phyloP scores from a whole-genome alignment of 2,797 vertebrate genomes.

The Rachycentron canadum region DNA sequence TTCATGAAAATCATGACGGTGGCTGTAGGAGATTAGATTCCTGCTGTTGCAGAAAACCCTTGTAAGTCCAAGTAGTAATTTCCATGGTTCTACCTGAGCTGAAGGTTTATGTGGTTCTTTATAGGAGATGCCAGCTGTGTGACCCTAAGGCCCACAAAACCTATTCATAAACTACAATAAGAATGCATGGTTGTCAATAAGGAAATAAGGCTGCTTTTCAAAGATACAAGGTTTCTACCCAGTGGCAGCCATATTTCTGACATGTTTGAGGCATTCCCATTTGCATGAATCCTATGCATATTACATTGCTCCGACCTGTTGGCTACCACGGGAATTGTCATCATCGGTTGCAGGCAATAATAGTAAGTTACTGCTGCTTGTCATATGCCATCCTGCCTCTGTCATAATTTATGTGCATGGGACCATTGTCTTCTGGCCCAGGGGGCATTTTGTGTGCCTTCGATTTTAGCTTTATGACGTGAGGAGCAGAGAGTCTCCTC shows the following conservation, averaged over 20 bases:
- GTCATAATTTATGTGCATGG: conserved; percentile 75
- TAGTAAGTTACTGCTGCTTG: conserved; percentile 80
- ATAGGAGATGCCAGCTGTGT: conserved; percentile 76
- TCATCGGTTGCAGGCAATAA: conserved; percentile 80
- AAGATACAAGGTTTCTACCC: conserved; percentile 70
- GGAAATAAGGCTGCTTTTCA: conserved; percentile 72
- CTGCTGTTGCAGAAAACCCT: conserved; percentile 67
- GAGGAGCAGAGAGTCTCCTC: conserved; percentile 50
- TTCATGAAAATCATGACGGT: conserved; percentile 75
- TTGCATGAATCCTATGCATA: conserved; percentile 82
- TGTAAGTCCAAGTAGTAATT: conserved; percentile 74
- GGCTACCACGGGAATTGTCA: conserved; percentile 74
- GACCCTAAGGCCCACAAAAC: conserved; percentile 70
- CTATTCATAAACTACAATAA: conserved; percentile 75
- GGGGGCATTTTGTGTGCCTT: conserved; percentile 69
- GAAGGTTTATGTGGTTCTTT: conserved; percentile 78
- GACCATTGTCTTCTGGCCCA: conserved; percentile 73
- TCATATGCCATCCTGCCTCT: conserved; percentile 77
- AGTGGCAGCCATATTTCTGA: conserved; percentile 73
- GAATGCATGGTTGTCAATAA: conserved; percentile 67
- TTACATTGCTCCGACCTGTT: conserved; percentile 78
- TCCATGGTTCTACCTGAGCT: conserved; percentile 72
- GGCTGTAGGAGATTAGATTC: conserved; percentile 73
- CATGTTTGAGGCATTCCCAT: conserved; percentile 75
- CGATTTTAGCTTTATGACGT: conserved; percentile 71